Evolutionary conservation across 2,113 vertebrate species (phyloP), one percentile per base, ranked within the genome.

Genomic region (Microtus oregoni): DNA sequence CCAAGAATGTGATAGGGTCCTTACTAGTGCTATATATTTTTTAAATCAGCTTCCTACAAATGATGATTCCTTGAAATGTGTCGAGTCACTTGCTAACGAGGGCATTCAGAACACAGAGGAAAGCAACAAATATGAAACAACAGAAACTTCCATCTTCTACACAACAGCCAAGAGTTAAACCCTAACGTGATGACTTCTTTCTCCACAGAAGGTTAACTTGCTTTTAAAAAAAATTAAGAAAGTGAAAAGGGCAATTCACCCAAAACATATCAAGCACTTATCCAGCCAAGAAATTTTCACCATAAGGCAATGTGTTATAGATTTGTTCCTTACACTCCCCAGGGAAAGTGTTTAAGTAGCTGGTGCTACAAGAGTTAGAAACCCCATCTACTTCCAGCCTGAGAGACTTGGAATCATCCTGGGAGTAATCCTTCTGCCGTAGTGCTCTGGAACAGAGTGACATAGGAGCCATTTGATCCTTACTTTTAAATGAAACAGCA

Each of bases 71-170:
- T 96, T 96, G 68, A 89, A 98, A 98, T 91, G 68, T 91, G 78
- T 92, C 86, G 96, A 89, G 85, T 97, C 90, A 94, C 81, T 94
- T 7, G 0, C 77, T 30, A 96, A 3, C 15, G 9, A 89, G 87
- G 52, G 77, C 97, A 96, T 95, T 97, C 92, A 94, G 89, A 97
- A 96, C 55, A 96, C 55, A 96, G 52, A 95, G 95, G 72, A 96
- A 98, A 97, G 97, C 63, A 93, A 95, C 93, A 73, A 91, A 95
- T 35, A 95, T 70, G 93, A 95, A 91, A 89, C 55, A 94, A 81
- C 1, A 85, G 85, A 94, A 90, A 3, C 7, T 9, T 92, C 19
- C 52, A 68, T 96, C 95, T 90, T 85, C 94, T 88, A 78, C 90
- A 95, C 92, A 90, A 94, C 89, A 90, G 44, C 44, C 89, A 68